A percentile compares a stretch with the other conserved stretches of the same genome.
Evolutionary conservation across 2,113 vertebrate species (phyloP).

Genomic region (Otolemur garnettii): DNA sequence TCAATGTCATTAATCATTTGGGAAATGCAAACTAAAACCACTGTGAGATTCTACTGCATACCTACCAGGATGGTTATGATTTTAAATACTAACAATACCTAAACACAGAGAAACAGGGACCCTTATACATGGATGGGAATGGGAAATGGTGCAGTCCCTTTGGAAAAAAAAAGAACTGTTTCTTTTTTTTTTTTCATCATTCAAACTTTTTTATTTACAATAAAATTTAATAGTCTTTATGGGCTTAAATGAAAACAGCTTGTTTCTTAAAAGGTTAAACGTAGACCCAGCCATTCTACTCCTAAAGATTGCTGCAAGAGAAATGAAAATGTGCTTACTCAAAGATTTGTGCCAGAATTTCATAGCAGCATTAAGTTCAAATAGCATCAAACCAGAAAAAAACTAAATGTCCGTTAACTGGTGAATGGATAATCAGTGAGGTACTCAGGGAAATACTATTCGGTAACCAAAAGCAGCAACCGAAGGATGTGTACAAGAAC

Average conservation of each 20-base stretch:
- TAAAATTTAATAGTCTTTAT: constrained; percentile 83
- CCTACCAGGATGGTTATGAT: neutral
- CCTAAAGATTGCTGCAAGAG: neutral
- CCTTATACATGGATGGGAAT: neutral
- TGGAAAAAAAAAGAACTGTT: neutral
- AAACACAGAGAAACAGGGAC: neutral
- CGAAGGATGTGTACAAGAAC: neutral
- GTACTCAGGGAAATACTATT: neutral
- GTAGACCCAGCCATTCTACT: neutral
- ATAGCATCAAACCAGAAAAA: neutral
- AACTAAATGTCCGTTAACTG: neutral
- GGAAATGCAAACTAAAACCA: neutral
- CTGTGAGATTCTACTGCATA: neutral
- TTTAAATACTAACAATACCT: neutral
- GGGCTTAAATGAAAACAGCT: constrained; percentile 72
- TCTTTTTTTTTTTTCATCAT: constrained; percentile 74
- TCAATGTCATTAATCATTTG: neutral
- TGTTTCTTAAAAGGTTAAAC: neutral
- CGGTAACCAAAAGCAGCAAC: neutral
- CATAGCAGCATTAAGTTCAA: neutral
- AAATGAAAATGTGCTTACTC: neutral
- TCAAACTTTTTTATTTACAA: constrained; percentile 86
- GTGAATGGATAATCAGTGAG: neutral
- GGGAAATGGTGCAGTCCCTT: neutral
- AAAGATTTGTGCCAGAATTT: neutral